Evolutionary conservation across 1,140 invertebrate species (phyloP).

Genomic region (Zaprionus vittiger): DNA sequence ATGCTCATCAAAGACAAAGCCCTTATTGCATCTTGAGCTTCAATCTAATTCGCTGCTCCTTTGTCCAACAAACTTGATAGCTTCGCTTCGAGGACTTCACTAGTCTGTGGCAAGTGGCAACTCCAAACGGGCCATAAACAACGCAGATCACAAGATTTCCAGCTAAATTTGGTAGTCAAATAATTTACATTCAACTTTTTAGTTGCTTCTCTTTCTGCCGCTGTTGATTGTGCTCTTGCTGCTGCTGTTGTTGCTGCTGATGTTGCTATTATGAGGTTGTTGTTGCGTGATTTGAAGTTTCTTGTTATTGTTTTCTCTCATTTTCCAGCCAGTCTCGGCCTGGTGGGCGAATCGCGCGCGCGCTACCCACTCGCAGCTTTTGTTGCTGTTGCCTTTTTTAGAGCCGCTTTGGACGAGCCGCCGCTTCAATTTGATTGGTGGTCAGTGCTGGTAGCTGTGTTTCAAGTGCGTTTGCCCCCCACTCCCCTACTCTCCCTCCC

Average conservation of each 20-base stretch:
- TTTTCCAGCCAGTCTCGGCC: constrained; percentile 31
- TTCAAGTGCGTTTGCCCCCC: constrained; percentile 63
- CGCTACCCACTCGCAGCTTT: constrained; percentile 60
- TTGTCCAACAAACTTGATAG: constrained; percentile 3
- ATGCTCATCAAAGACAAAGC: neutral
- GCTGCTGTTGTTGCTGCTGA: constrained; percentile 41
- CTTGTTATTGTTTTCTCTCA: constrained; percentile 70
- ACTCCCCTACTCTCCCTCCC: neutral
- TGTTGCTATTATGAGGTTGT: constrained; percentile 37
- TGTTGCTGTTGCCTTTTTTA: constrained; percentile 62
- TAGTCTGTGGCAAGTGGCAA: constrained; percentile 5
- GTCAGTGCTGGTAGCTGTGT: constrained; percentile 65
- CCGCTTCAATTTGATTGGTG: constrained; percentile 71
- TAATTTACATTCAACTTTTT: constrained; percentile 77
- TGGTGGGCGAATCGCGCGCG: constrained; percentile 67
- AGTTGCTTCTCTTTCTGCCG: constrained; percentile 62
- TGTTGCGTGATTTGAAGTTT: constrained; percentile 77
- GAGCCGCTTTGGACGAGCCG: constrained; percentile 61
- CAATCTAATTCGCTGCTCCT: neutral
- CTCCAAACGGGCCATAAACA: constrained; percentile 48
- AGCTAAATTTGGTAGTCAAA: constrained; percentile 81
- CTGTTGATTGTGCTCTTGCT: constrained; percentile 33
- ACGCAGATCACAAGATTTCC: constrained; percentile 68
- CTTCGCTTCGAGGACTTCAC: constrained; percentile 12
- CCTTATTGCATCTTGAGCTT: neutral